Evolutionary conservation across 2,797 vertebrate genomes (phyloP).

Genomic region (Schizothorax lantsangensis): DNA sequence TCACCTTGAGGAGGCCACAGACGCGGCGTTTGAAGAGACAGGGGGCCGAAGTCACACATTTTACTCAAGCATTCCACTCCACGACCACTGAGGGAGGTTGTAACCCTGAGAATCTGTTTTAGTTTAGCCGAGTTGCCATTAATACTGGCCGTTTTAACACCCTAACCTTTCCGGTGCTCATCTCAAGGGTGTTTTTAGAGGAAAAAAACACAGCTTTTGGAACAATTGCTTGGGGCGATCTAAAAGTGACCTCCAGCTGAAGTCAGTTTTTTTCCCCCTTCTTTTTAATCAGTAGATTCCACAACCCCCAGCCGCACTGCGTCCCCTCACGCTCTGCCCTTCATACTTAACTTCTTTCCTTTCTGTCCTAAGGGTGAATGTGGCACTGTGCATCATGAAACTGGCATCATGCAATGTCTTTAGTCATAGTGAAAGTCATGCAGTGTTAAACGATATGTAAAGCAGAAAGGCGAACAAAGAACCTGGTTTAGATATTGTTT

Average conservation of each 20-base stretch:
- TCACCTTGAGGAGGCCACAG: constrained; percentile 54
- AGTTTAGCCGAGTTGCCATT: constrained; percentile 68
- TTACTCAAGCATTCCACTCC: constrained; percentile 66
- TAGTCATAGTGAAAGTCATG: constrained; percentile 34
- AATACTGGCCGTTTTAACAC: constrained; percentile 67
- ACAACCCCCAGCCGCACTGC: constrained; percentile 32
- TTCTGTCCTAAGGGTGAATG: constrained; percentile 43
- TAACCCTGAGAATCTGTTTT: constrained; percentile 68
- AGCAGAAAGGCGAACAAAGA: neutral
- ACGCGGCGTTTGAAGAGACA: constrained; percentile 44
- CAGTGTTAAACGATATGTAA: constrained; percentile 21
- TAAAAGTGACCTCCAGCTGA: constrained; percentile 70
- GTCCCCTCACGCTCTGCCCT: constrained; percentile 51
- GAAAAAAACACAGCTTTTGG: constrained; percentile 65
- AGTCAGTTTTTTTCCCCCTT: constrained; percentile 57
- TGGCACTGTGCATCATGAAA: constrained; percentile 37
- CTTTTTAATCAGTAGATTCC: constrained; percentile 59
- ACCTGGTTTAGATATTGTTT: constrained; percentile 5
- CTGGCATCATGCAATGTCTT: constrained; percentile 32
- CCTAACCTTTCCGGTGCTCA: constrained; percentile 64
- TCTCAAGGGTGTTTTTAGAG: constrained; percentile 63
- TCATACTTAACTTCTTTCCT: constrained; percentile 48
- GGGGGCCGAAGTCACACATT: constrained; percentile 61
- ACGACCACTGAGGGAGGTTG: constrained; percentile 65
- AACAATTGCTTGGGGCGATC: constrained; percentile 67